Base-by-base conservation (phyloP, 2,888 invertebrate species). In the Cephus rjabovi region DNA sequence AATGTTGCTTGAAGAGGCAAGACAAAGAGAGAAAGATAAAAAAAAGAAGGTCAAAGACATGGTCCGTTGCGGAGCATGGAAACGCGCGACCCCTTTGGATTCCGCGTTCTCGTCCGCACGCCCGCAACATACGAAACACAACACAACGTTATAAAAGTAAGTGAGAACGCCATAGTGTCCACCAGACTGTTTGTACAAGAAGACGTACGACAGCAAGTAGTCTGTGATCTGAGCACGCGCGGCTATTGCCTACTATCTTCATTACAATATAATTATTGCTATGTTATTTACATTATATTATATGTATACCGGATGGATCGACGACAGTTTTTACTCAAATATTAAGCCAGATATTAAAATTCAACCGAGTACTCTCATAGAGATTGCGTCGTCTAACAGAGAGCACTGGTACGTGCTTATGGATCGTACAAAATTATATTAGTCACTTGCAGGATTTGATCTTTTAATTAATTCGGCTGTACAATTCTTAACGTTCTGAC, bases 171-270 rank as follows among this genome's bases (percentile, higher is more conserved):
- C 91, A 91, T 90, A 88, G 91, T 90, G 90, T 90, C 90, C 89
- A 89, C 84, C 90, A 88, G 89, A 91, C 89, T 90, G 90, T 90
- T 85, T 87, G 90, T 90, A 89, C 87, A 80, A 76, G 75, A 77
- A 81, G 80, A 80, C 83, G 88, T 87, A 89, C 91, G 87, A 84
- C 90, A 91, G 90, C 87, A 87, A 90, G 89, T 90, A 91, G 90
- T 91, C 91, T 91, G 91, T 91, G 91, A 91, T 91, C 88, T 86
- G 90, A 90, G 89, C 90, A 90, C 89, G 88, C 86, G 90, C 90
- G 90, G 91, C 91, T 90, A 91, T 89, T 89, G 91, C 91, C 91
- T 91, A 91, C 87, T 90, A 89, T 90, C 89, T 91, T 90, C 88
- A 90, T 89, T 89, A 87, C 89, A 88, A 88, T 88, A 87, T 87